These are phyloP conservation scores for Drosophila pseudotalamancana DNA, from an alignment of 2,888 invertebrate species.

Conservation along the genomic window DNA sequence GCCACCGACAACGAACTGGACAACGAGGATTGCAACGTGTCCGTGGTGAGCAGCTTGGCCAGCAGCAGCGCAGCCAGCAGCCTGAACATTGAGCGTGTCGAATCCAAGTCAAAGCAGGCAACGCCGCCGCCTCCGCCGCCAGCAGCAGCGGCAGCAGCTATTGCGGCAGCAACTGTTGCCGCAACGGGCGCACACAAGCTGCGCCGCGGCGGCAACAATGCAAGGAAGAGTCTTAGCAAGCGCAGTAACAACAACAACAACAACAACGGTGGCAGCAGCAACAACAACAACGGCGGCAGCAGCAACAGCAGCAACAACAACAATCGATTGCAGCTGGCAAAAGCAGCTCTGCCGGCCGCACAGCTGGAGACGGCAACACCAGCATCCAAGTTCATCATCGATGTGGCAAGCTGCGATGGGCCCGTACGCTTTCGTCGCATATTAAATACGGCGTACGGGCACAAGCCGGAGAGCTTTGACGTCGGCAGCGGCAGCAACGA, in stretches of 20 bases:
- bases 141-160: not conserved
- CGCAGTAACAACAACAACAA: slow-evolving; percentile 6
- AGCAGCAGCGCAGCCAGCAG: slow-evolving; percentile 70
- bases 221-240: slow-evolving; percentile 23
- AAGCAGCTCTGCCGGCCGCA: slow-evolving; percentile 31
- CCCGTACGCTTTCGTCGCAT: slow-evolving; percentile 94
- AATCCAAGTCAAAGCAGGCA: slow-evolving; percentile 22
- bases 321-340: slow-evolving; percentile 14
- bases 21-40: slow-evolving; percentile 69
- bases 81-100: slow-evolving; percentile 60
- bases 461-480: slow-evolving; percentile 81
- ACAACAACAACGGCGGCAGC: slow-evolving; percentile 1
- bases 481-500: slow-evolving; percentile 55
- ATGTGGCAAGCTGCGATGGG: slow-evolving; percentile 96
- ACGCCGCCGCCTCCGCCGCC: not conserved
- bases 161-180: slow-evolving; percentile 8
- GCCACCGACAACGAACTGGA: slow-evolving; percentile 66
- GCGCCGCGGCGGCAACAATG: slow-evolving; percentile 16
- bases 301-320: not conserved
- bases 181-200: slow-evolving; percentile 11
- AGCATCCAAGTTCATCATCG: slow-evolving; percentile 87
- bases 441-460: slow-evolving; percentile 91
- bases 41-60: slow-evolving; percentile 65
- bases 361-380: slow-evolving; percentile 50
- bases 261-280: not conserved